Evolutionary conservation across 2,113 vertebrate genomes (phyloP).

Genomic region (Phrynosoma blainvillii): DNA sequence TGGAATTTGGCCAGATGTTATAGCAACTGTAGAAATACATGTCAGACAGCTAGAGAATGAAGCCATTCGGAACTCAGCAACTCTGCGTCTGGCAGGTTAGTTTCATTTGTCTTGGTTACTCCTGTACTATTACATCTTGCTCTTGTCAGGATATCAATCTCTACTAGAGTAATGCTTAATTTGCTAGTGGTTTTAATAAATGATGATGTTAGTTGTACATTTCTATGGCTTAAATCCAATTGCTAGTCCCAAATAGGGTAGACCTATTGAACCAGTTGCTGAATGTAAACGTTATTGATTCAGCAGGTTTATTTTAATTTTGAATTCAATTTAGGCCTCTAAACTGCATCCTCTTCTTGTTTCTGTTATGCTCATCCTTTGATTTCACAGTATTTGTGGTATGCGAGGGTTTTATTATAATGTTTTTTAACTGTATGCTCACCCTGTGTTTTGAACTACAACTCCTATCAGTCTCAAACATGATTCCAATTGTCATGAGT

Average conservation of each 20-base stretch:
- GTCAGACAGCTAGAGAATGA: constrained; percentile 85
- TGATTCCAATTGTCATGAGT: not conserved
- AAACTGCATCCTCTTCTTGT: too few species aligned
- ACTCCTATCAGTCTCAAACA: not conserved
- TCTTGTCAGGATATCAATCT: constrained; percentile 13
- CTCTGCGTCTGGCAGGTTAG: constrained; percentile 84
- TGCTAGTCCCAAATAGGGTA: too few species aligned
- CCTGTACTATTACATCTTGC: constrained; percentile 4
- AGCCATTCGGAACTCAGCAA: constrained; percentile 84
- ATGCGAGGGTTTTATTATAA: not conserved
- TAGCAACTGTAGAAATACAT: constrained; percentile 81
- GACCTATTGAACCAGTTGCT: too few species aligned
- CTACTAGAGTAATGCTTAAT: not conserved
- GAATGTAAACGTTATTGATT: too few species aligned
- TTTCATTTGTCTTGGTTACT: constrained; percentile 40
- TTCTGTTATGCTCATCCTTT: too few species aligned
- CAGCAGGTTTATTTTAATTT: too few species aligned
- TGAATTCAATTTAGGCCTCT: too few species aligned
- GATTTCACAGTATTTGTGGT: too few species aligned
- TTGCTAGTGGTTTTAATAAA: not conserved
- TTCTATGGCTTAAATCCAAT: too few species aligned
- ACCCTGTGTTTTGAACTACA: not conserved
- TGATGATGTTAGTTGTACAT: not conserved
- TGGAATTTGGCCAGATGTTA: constrained; percentile 86
- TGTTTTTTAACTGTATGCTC: not conserved